A percentile compares a stretch with the other conserved stretches of the same genome.
phyloP scores from a whole-genome alignment of 2,888 invertebrate species.

The Amiota mariae region DNA sequence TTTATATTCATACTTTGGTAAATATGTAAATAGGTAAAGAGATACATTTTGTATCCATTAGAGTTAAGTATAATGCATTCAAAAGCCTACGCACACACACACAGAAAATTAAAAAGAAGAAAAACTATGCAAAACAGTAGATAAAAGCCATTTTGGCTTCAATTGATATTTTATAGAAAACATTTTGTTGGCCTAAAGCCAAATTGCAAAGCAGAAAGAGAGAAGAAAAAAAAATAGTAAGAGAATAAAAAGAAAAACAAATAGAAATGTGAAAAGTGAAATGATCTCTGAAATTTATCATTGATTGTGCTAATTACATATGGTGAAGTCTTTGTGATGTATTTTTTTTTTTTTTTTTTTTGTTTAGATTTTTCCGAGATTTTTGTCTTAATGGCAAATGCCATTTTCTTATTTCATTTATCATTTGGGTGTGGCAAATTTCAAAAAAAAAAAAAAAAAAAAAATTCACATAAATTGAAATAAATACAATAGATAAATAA shows the following conservation, averaged over 20 bases:
- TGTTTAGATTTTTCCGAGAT: neutral
- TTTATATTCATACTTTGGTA: no score
- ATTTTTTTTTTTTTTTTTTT: no score
- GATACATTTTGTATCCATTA: no score
- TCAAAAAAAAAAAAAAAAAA: conserved; percentile 4
- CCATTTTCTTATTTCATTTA: no score
- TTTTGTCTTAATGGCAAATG: neutral
- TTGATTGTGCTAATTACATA: conserved; percentile 30
- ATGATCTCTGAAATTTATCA: conserved; percentile 28
- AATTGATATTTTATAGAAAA: conserved; percentile 56
- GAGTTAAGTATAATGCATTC: neutral
- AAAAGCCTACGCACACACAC: neutral
- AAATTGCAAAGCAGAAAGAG: conserved; percentile 58
- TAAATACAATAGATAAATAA: conserved; percentile 6
- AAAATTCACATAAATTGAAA: conserved; percentile 3
- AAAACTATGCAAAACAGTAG: neutral
- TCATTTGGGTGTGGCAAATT: conserved; percentile 22
- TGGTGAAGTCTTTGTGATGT: neutral
- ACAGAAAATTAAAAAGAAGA: neutral
- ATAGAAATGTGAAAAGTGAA: conserved; percentile 23
- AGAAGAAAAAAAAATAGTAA: conserved; percentile 45
- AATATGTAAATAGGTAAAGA: no score
- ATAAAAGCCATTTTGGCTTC: conserved; percentile 48
- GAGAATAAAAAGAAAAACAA: conserved; percentile 40
- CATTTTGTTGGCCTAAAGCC: conserved; percentile 56